Percentiles rank a stretch among this genome's conserved stretches.
phyloP scores from a whole-genome alignment of 2,888 invertebrate genomes.

The Drosophila neonasuta region DNA sequence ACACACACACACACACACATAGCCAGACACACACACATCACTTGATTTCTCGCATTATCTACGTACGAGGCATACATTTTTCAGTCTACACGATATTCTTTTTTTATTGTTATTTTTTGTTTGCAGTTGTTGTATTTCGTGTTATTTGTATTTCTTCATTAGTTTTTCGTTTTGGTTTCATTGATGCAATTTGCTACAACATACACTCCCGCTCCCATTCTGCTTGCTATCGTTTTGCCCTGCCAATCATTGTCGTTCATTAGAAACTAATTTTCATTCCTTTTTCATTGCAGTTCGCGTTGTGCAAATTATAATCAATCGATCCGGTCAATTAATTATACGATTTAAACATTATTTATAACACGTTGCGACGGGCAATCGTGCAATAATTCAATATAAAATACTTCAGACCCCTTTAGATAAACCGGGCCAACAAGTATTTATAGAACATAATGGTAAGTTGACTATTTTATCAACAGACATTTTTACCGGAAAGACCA shows the following conservation, averaged over 20 bases:
- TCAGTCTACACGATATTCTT: slow-evolving; percentile 27
- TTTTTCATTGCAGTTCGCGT: slow-evolving; percentile 36
- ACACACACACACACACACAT: slow-evolving; percentile 3
- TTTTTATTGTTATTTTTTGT: neutral
- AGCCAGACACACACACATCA: slow-evolving; percentile 21
- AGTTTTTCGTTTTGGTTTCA: slow-evolving; percentile 51
- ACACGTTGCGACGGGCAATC: slow-evolving; percentile 17
- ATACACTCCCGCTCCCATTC: neutral
- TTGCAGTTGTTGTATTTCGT: slow-evolving; percentile 29
- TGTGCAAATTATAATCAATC: slow-evolving; percentile 37
- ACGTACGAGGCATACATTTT: slow-evolving; percentile 48
- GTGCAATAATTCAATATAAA: slow-evolving; percentile 32
- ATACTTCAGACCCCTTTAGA: slow-evolving; percentile 5
- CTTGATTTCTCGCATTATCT: slow-evolving; percentile 36
- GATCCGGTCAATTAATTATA: slow-evolving; percentile 38
- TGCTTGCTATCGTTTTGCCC: neutral
- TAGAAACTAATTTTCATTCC: slow-evolving; percentile 15
- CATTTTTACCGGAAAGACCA: neutral
- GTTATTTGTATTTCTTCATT: slow-evolving; percentile 45
- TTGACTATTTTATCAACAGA: slow-evolving; percentile 2
- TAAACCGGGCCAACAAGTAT: neutral
- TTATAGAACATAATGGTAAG: slow-evolving; percentile 19
- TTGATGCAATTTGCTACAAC: slow-evolving; percentile 47
- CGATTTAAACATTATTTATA: slow-evolving; percentile 24
- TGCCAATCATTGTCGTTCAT: slow-evolving; percentile 8